Evolutionary conservation across 1,140 invertebrate species (phyloP), one percentile per base, ranked within the genome.

Genomic region (Archivesica marissinica): DNA sequence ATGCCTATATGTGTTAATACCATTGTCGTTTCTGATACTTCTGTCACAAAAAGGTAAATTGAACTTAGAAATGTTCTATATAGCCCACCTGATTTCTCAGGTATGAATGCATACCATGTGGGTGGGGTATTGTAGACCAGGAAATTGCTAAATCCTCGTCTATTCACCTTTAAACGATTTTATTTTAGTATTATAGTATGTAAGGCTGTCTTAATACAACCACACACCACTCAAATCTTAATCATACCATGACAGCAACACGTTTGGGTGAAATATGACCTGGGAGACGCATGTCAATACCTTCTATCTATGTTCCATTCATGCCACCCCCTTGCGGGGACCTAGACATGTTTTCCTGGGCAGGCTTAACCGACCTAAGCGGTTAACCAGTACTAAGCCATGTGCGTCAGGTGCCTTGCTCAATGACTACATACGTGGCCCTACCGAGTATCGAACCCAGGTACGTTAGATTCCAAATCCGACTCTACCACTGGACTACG

Each of bases 31-130:
- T 0, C 2, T 72, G 25, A 3, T 47, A 1, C 11, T 72, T 11
- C 30, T 72, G n/a, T 52, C 41, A 17, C 28, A 72, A 72, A 47
- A 15, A 72, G 68, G 68, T 72, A 72, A 47, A 47, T 17, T 3
- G 23, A 64, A 64, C 3, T 2, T 2, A 59, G 1, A 30, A n/a
- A 52, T 11, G 20, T 15, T 52, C 2, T 11, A 7, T 2, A 9
- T 17, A 7, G 44, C 41, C 20, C 28, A 72, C 68, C 68, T 72
- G 39, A 47, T 15, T 9, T 13, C 28, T 33, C 68, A 72, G 68
- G 68, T 72, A 50, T 47, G 23, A 23, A 2, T 50, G 23, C 15
- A 33, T 47, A 33, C 13, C 11, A 47, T 20, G 41, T 72, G 68
- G 68, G 68, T 72, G 68, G 68, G 68, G 68, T 30, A 72, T 39